Conservation (phyloP, 1,140 invertebrate genomes). For the Tetraneura akinire region DNA sequence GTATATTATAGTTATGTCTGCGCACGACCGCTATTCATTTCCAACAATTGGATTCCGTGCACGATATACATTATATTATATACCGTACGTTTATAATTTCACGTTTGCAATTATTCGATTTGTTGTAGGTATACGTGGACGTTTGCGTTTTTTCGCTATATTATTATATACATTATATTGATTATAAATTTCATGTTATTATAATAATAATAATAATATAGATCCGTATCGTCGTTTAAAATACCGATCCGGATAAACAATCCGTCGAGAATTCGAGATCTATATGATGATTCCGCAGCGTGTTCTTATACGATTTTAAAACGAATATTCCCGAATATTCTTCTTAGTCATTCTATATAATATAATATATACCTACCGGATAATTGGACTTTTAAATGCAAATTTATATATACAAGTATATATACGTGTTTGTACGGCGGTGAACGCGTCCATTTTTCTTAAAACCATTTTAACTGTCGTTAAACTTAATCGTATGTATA, state of each 20-base stretch:
- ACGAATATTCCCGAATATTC: too few species aligned
- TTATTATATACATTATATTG: too few species aligned
- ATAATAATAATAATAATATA: too few species aligned
- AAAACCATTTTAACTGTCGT: neutral
- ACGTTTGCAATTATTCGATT: conserved; percentile 13
- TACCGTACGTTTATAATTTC: conserved; percentile 3
- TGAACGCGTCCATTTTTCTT: neutral
- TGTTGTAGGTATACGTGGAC: neutral
- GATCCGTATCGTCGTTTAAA: neutral
- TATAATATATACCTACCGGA: neutral
- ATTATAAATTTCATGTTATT: too few species aligned
- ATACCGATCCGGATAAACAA: neutral
- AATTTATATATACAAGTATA: too few species aligned
- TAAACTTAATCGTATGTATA: conserved; percentile 16
- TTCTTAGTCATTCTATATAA: too few species aligned
- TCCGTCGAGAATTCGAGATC: neutral
- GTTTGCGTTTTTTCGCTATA: too few species aligned
- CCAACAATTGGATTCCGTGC: conserved; percentile 33
- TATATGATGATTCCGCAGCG: neutral
- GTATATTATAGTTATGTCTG: conserved; percentile 4
- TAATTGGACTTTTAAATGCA: conserved; percentile 13
- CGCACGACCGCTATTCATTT: conserved; percentile 33
- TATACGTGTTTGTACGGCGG: neutral
- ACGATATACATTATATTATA: too few species aligned
- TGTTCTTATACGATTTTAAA: too few species aligned